These are phyloP conservation scores for Cepaea hortensis DNA, from an alignment of 2,888 invertebrate genomes.

Conservation along the genomic window DNA sequence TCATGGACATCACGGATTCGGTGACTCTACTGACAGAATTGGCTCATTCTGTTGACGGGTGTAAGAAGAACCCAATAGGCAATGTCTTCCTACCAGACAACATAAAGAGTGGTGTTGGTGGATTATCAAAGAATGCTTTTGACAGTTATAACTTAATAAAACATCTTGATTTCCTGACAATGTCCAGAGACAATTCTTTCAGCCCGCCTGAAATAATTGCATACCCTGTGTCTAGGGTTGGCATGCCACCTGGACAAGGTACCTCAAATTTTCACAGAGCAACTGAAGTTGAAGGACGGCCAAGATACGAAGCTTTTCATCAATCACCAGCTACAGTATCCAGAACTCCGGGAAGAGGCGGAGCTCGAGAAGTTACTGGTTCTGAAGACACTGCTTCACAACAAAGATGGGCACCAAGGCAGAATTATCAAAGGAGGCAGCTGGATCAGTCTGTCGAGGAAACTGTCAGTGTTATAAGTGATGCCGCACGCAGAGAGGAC, in stretches of 20 bases:
- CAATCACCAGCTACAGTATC: not conserved
- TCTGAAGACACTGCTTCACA: not conserved
- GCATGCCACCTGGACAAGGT: conserved; percentile 25
- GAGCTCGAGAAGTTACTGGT: not conserved
- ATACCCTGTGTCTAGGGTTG: conserved; percentile 17
- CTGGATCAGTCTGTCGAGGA: not conserved
- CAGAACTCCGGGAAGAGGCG: not conserved
- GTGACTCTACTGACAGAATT: too few relatives aligned
- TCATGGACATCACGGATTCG: too few relatives aligned
- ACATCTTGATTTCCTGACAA: conserved; percentile 24
- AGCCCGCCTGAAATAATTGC: conserved; percentile 22
- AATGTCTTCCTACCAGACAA: not conserved
- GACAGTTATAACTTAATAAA: conserved; percentile 31
- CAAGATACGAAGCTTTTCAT: not conserved
- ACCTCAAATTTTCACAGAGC: conserved; percentile 27
- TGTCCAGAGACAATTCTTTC: conserved; percentile 17
- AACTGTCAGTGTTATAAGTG: not conserved
- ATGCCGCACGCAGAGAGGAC: not conserved
- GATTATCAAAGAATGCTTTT: not conserved
- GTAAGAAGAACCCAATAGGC: too few relatives aligned
- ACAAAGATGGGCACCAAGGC: conserved; percentile 31
- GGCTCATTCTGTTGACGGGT: too few relatives aligned
- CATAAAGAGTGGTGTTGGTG: not conserved
- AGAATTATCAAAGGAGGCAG: conserved; percentile 16
- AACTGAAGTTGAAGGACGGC: conserved; percentile 22